Conservation (phyloP, 2,888 invertebrate species). For the Lasioglossum zephyrum region DNA sequence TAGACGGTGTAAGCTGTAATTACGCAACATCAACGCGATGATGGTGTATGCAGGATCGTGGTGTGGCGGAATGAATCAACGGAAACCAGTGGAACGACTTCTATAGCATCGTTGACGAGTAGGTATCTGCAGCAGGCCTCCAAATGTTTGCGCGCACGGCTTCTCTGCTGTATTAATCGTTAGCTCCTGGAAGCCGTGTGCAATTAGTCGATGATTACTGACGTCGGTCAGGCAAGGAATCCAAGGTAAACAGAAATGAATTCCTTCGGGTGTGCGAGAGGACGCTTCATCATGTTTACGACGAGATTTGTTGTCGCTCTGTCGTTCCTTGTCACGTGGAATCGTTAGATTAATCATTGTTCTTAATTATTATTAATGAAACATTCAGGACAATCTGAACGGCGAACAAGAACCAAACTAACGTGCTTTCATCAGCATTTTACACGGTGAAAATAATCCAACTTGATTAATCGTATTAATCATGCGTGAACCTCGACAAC, state of each 20-base stretch:
- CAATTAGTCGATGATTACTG: slow-evolving; percentile 63
- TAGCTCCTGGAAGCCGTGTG: slow-evolving; percentile 58
- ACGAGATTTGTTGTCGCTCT: slow-evolving; percentile 3
- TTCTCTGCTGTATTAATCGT: slow-evolving; percentile 59
- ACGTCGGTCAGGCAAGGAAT: slow-evolving; percentile 16
- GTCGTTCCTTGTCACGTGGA: neutral
- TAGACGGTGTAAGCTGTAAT: slow-evolving; percentile 66
- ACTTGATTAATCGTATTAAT: neutral
- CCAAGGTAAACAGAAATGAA: slow-evolving; percentile 32
- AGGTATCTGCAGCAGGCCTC: slow-evolving; percentile 38
- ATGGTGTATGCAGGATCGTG: slow-evolving; percentile 44
- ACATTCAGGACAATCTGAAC: neutral
- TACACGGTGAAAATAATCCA: neutral
- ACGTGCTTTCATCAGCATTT: neutral
- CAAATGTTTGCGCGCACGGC: slow-evolving; percentile 40
- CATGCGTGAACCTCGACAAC: neutral
- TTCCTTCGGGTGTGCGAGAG: slow-evolving; percentile 29
- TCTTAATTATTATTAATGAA: neutral
- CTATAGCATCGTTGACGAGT: slow-evolving; percentile 48
- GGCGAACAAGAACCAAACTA: neutral
- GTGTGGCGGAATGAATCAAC: slow-evolving; percentile 62
- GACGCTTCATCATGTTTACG: slow-evolving; percentile 13
- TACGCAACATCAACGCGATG: slow-evolving; percentile 66
- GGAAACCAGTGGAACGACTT: slow-evolving; percentile 64
- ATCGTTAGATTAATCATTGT: neutral